Conservation (phyloP, 2,113 vertebrate species). For the Elachura formosa region DNA sequence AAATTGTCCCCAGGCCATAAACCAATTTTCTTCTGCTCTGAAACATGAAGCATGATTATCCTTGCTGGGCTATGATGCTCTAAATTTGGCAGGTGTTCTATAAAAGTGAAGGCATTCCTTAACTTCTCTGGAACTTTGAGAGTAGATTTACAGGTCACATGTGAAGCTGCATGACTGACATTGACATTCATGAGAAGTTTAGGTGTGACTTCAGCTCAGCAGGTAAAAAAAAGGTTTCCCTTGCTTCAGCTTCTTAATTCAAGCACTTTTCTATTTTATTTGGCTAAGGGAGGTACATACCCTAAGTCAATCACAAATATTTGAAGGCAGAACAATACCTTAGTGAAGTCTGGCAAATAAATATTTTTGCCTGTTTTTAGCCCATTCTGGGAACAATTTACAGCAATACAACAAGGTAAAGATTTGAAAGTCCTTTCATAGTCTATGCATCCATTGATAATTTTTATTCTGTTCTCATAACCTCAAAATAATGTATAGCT, state of each 20-base stretch:
- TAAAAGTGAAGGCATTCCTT: neutral
- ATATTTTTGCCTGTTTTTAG: neutral
- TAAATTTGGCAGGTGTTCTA: neutral
- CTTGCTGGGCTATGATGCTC: neutral
- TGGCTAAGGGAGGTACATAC: neutral
- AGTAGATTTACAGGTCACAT: neutral
- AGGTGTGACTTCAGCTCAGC: slow-evolving; percentile 46
- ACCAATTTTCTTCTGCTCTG: neutral
- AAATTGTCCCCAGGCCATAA: neutral
- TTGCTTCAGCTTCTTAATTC: slow-evolving; percentile 23
- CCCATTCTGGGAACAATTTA: neutral
- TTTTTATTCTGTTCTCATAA: neutral
- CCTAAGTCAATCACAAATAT: slow-evolving; percentile 6
- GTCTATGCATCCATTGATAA: neutral
- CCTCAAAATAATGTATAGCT: neutral
- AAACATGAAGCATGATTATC: neutral
- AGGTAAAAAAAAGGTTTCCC: slow-evolving; percentile 38
- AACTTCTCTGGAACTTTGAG: neutral
- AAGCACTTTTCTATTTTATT: neutral
- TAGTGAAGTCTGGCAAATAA: slow-evolving; percentile 26
- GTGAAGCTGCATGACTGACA: slow-evolving; percentile 36
- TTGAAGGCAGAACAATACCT: slow-evolving; percentile 36
- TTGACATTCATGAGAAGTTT: slow-evolving; percentile 53
- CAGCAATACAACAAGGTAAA: neutral
- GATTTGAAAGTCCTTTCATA: neutral